These are phyloP conservation scores for Sardinella longiceps DNA, from an alignment of 2,797 vertebrate genomes.

Conservation along the genomic window DNA sequence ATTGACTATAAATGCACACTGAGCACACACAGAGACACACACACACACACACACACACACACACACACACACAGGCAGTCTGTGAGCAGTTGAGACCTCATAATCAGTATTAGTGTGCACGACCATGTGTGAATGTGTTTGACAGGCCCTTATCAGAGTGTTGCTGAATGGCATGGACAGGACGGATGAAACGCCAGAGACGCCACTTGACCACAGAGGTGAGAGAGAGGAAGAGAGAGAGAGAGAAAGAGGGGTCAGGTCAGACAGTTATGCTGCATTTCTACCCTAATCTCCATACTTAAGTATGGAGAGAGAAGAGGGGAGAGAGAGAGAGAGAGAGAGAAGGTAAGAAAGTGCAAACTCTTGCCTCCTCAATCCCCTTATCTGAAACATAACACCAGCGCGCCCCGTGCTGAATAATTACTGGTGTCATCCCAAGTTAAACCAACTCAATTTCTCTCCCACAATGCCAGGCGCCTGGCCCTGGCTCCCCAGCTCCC, in stretches of 20 bases:
- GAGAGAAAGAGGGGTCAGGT: neutral
- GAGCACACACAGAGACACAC: neutral
- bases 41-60: neutral
- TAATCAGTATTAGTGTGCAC: neutral
- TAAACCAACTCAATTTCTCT: conserved; percentile 28
- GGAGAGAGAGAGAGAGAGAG: neutral
- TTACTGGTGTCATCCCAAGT: conserved; percentile 26
- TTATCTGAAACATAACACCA: conserved; percentile 46
- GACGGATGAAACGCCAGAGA: conserved; percentile 12
- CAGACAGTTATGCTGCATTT: neutral
- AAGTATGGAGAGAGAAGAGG: conserved; percentile 1
- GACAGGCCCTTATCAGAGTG: conserved; percentile 38
- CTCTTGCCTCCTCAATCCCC: conserved; percentile 25
- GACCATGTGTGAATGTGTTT: conserved; percentile 26
- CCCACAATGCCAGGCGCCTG: neutral
- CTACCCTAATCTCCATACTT: conserved; percentile 37
- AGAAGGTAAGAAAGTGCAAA: neutral
- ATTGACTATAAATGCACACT: neutral
- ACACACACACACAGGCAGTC: neutral
- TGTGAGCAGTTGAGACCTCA: neutral
- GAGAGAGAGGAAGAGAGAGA: conserved; percentile 11
- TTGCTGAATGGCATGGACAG: conserved; percentile 35
- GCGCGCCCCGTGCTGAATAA: conserved; percentile 38
- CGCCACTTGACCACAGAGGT: conserved; percentile 46
- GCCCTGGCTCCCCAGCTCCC: neutral